A percentile compares a stretch with the other conserved stretches of the same genome.
phyloP scores from a whole-genome alignment of 2,888 invertebrate genomes.

The Thalpophila matura region DNA sequence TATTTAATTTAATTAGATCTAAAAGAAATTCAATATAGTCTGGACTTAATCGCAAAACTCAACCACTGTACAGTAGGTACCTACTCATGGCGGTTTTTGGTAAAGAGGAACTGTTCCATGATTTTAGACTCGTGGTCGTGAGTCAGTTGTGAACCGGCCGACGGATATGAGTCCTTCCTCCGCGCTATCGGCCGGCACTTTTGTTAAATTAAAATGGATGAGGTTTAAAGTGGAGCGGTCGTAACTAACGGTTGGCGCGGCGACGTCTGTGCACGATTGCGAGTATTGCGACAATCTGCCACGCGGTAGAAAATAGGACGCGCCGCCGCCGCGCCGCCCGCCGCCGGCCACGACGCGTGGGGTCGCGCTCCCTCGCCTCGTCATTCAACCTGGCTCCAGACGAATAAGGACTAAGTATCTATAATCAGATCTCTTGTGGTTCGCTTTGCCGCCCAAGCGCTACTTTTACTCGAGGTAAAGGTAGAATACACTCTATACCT shows the following conservation, averaged over 20 bases:
- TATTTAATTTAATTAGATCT: not conserved
- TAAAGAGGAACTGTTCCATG: constrained; percentile 46
- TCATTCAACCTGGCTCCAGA: constrained; percentile 53
- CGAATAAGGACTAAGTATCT: constrained; percentile 50
- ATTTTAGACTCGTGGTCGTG: constrained; percentile 60
- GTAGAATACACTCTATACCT: not conserved
- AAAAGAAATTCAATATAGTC: not conserved
- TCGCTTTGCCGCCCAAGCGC: not conserved
- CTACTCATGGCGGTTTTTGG: constrained; percentile 22
- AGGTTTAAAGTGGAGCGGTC: constrained; percentile 89
- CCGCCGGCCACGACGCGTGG: constrained; percentile 74
- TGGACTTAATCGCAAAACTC: not conserved
- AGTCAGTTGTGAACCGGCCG: constrained; percentile 70
- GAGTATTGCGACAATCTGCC: constrained; percentile 79
- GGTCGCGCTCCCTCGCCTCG: constrained; percentile 72
- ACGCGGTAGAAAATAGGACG: constrained; percentile 79
- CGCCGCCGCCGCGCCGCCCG: constrained; percentile 26
- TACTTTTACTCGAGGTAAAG: not conserved
- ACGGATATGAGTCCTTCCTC: constrained; percentile 90
- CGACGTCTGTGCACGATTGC: constrained; percentile 81
- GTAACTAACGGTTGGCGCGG: constrained; percentile 87
- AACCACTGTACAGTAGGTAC: not conserved
- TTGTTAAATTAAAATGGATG: constrained; percentile 90
- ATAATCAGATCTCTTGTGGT: constrained; percentile 5
- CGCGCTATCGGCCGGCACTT: constrained; percentile 89